Conservation (phyloP, 2,113 vertebrate genomes). For the Asarcornis scutulata region DNA sequence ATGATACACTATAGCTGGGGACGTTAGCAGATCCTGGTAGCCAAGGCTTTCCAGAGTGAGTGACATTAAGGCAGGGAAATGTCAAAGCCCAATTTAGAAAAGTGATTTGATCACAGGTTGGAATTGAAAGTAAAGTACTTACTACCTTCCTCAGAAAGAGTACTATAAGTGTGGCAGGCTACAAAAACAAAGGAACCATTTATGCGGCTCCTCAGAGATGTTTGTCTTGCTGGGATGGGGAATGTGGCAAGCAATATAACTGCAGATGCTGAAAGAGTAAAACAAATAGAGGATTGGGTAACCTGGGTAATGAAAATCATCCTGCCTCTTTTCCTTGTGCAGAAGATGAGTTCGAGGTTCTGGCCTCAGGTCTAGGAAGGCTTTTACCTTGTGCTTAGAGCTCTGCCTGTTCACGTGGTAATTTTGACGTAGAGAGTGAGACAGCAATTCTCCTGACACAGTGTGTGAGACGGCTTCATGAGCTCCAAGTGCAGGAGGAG, state of each 20-base stretch:
- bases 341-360: neutral
- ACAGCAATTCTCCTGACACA: neutral
- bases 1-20: neutral
- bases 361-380: neutral
- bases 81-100: slow-evolving; percentile 44
- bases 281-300: neutral
- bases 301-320: neutral
- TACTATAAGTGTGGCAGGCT: neutral
- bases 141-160: neutral
- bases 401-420: neutral
- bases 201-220: rapidly evolving
- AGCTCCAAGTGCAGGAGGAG: neutral
- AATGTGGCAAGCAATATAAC: neutral
- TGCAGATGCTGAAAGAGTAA: neutral
- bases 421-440: neutral
- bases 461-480: neutral
- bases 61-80: slow-evolving; percentile 32
- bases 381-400: neutral
- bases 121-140: neutral
- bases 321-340: neutral
- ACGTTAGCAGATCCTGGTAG: neutral
- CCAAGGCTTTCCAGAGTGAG: neutral
- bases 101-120: neutral
- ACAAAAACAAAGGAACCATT: neutral
- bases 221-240: neutral